Percentiles rank a stretch among this genome's conserved stretches.
These are phyloP conservation scores for Tipula confusa DNA, from an alignment of 2,888 invertebrate genomes.

Conservation along the genomic window DNA sequence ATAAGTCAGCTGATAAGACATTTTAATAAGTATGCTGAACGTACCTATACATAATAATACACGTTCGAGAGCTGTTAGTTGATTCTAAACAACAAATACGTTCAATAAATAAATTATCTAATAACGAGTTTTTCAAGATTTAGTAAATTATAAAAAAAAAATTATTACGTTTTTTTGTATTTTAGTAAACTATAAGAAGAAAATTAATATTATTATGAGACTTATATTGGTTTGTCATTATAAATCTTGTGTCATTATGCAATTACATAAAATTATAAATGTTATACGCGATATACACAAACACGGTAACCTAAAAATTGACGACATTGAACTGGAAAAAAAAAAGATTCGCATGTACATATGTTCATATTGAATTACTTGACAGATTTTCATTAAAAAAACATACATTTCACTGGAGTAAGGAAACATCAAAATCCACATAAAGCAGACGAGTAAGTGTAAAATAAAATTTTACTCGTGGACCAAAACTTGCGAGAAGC, in stretches of 20 bases:
- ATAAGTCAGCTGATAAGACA: neutral
- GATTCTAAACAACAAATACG: neutral
- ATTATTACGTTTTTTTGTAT: neutral
- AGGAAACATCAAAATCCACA: too few relatives aligned
- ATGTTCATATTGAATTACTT: neutral
- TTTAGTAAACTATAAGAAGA: neutral
- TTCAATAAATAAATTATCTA: neutral
- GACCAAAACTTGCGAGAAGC: too few relatives aligned
- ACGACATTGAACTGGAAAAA: neutral
- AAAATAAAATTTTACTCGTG: too few relatives aligned
- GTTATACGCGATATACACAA: neutral
- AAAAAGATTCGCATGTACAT: neutral
- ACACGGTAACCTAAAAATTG: neutral
- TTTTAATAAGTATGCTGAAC: neutral
- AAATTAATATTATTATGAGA: neutral
- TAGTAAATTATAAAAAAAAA: neutral
- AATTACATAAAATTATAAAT: neutral
- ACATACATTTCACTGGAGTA: too few relatives aligned
- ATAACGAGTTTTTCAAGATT: neutral
- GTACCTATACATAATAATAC: neutral
- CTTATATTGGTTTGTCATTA: neutral
- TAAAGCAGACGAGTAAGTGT: too few relatives aligned
- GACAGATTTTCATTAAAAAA: too few relatives aligned
- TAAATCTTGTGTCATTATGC: slow-evolving; percentile 3
- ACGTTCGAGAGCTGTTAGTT: neutral